phyloP scores from a whole-genome alignment of 2,888 invertebrate species.

The Agrilus biguttatus region DNA sequence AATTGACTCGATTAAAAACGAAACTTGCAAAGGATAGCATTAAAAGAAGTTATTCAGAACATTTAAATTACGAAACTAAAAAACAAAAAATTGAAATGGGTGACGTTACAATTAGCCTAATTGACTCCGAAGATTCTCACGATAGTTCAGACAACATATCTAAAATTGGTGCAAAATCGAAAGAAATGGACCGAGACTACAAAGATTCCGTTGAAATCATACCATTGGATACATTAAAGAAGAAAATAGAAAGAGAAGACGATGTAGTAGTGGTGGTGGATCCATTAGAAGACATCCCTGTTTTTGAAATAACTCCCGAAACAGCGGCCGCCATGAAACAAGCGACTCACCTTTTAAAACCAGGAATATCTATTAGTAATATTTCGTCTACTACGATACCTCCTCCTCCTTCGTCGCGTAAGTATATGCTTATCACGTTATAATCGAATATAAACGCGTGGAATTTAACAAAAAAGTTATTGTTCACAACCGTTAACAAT shows the following conservation, averaged over 20 bases:
- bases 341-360: constrained; percentile 8
- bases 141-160: constrained; percentile 4
- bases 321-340: constrained; percentile 10
- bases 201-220: constrained; percentile 12
- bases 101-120: constrained; percentile 14
- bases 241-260: background rate
- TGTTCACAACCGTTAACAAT: too few species aligned
- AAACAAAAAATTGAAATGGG: constrained; percentile 6
- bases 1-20: background rate
- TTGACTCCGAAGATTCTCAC: constrained; percentile 3
- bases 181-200: background rate
- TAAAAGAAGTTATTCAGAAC: constrained; percentile 3
- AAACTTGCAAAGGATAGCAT: background rate
- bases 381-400: too few species aligned
- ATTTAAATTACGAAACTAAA: constrained; percentile 3
- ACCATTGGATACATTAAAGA: background rate
- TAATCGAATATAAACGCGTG: too few species aligned
- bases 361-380: too few species aligned
- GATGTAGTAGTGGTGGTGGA: constrained; percentile 8
- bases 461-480: too few species aligned
- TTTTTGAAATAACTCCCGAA: constrained; percentile 17
- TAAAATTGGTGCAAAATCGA: constrained; percentile 5
- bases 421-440: too few species aligned
- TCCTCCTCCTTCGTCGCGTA: too few species aligned
- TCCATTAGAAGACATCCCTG: constrained; percentile 16